Evolutionary conservation across 2,113 vertebrate species (phyloP), one percentile per base, ranked within the genome.

Genomic region (Rhinoptilus africanus): DNA sequence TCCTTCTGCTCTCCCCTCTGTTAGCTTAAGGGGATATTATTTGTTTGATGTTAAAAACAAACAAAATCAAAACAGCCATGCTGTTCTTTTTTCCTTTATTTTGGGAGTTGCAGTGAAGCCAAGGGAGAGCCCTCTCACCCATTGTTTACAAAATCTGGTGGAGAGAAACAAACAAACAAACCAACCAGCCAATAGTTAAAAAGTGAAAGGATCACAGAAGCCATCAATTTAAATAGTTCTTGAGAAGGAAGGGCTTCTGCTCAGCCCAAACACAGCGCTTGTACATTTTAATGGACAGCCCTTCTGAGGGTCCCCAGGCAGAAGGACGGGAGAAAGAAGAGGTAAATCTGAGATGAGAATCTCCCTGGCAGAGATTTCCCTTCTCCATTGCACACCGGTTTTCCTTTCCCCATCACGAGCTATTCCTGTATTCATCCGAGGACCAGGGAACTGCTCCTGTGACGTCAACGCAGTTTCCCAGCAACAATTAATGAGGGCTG

Each of bases 381-480:
- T 89, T 94, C 95, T 96, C 95, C 94, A 91, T 71, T 80, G 92
- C 89, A 68, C 84, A 92, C 60, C 20, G 12, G 53, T 79, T 93
- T 94, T 89, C 94, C 93, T 50, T 45, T 87, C 54, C 57, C 79
- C 57, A 30, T 12, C 83, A n/a, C 18, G 3, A 90, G 95, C 92
- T 93, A 93, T 94, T 97, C 94, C 92, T 87, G 95, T 8, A 6
- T 34, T 56, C 93, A 89, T 72, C 85, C 72, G 18, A 62, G 81
- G 94, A 97, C n/a, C 90, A 82, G 98, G 98, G 98, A 98, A 98
- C 95, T 76, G 98, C 97, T 97, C 82, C 39, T 14, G 17, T 98
- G 98, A 98, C 96, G 98, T 98, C 98, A 98, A 91, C 95, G 93
- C 97, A 85, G 98, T 98, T 97, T 98, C 98, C 98, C 97, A 97